Base-by-base conservation (phyloP, 2,797 vertebrate species). In the Crax fasciolata region DNA sequence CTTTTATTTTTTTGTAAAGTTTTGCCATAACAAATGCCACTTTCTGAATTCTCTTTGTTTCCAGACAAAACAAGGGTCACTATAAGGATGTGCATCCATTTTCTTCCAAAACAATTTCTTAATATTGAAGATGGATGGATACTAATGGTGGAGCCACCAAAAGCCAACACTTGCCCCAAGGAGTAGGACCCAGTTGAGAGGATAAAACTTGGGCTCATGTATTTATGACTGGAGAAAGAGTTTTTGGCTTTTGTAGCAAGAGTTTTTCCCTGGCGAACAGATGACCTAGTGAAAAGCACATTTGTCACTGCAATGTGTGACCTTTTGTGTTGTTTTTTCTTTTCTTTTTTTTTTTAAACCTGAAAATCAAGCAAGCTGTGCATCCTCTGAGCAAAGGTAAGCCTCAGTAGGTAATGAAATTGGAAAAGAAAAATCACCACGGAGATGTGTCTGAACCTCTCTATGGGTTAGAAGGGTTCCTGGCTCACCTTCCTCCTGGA, bases 31-130 rank as follows among this genome's bases (percentile, higher is more conserved):
- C 10, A 38, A 79, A 52, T 16, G 9, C 21, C n/a, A n/a, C 10
- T 84, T 73, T 16, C 8, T 25, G 70, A 32, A 59, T 4, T 2
- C 4, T 89, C 46, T 27, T 65, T 41, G 13, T 38, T 86, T 62
- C 75, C 17, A 65, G 74, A n/a, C 9, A 57, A 77, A 94, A 75
- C 58, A 57, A 2, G 5, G 13, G 23, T 15, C 46, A 10, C 52
- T 46, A 2, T 10, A 49, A 38, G 39, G 59, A 55, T 0, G 4
- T 1, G 0, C 11, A 73, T 7, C 16, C 8, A 7, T 67, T 62
- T 72, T 48, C 18, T 28, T 41, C n/a, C 63, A 62, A 30, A 10
- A 43, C 4, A 30, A 3, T 13, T 30, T 46, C 81, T 84, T 30
- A 32, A 6, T 41, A 30, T 9, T n/a, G 24, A 46, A 83, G 38